Base-by-base conservation (phyloP, 2,797 vertebrate species). In the Brachyrhaphis roseni region DNA sequence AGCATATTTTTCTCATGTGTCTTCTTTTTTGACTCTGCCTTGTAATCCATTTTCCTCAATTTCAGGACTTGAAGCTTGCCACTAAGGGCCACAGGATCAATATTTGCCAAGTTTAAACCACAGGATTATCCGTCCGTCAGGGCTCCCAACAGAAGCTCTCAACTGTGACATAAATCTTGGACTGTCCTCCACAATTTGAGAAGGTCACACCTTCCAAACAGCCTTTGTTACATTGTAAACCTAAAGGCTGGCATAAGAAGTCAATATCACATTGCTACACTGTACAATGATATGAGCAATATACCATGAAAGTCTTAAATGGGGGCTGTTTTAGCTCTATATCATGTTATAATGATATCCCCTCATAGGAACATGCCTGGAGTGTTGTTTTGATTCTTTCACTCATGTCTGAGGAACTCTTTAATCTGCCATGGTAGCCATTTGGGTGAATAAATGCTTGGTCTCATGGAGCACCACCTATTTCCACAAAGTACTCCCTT, bases 81-180 rank as follows among this genome's bases (percentile, higher is more conserved):
- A 92, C 94, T 84, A 89, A 93, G 94, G 93, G 81, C 90, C 90
- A 85, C 64, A 72, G 88, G 93, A 96, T 96, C 96, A 96, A 96
- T 96, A 96, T 96, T 96, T 96, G 93, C 94, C 93, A 94, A 94
- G 95, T 96, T 95, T 95, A 96, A 96, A 96, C 94, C 94, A 92
- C 91, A 94, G 94, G 95, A 96, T 96, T 96, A 96, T 96, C 95
- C 82, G 77, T 96, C 94, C 93, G 94, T 96, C 95, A 95, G 91
- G 88, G 87, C 89, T 92, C 85, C 91, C 91, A 95, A 95, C 93
- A 95, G 92, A 95, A 95, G 89, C 95, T 91, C 93, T 95, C 94
- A 92, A 87, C 93, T 93, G 91, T 95, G 94, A 94, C 94, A 95
- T 95, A 93, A 93, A 96, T 96, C 94, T 94, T 88, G 84, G 89